Evolutionary conservation across 30 jellyfish, hydroid and myxozoan species (phyloP), one percentile per base, ranked within the genome.

Genomic region (Phacellophora camtschatica): DNA sequence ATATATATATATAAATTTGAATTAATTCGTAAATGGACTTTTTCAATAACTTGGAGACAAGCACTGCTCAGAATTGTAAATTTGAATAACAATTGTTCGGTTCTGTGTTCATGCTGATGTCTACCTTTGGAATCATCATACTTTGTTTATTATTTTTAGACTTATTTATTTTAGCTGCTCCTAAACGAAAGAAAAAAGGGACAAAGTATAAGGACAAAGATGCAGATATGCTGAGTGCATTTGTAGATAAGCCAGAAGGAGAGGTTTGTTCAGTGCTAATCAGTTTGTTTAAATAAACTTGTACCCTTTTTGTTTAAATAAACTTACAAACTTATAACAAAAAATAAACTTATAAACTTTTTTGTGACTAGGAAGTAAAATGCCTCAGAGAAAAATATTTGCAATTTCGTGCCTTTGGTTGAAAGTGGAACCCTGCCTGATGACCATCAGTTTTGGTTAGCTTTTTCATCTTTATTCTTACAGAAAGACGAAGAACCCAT

Each of bases 141-240:
- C 16, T 41, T 41, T 41, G 55, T 8, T 41, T 41, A 16, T 41
- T 41, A 10, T 8, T 8, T 16, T 8, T 10, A 8, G 55, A 8
- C 65, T 62, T 8, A 29, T 72, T 35, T 29, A 43, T 79, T 16
- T 11, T 46, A 53, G 50, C 55, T 51, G 97, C 43, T 12, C 83
- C 96, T 18, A 82, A 82, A 90, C 82, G 74, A 63, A 93, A 93
- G 90, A 93, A 86, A 30, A 93, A 81, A 69, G 93, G 75, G 32
- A 15, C 71, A 33, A 36, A 74, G 9, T 87, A 57, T 71, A 86
- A 72, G 33, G 99, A 83, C 15, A 53, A 71, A 32, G 90, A 89
- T 69, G 23, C 80, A 18, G 96, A 93, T 64, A 23, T 93, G 71
- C 77, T 93, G 93, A 85, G 96, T 75, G 99, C 99, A 13, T 93